Percentiles rank a stretch among this genome's conserved stretches.
Evolutionary conservation across 2,113 vertebrate species (phyloP).

Genomic region (Peucedramus taeniatus): DNA sequence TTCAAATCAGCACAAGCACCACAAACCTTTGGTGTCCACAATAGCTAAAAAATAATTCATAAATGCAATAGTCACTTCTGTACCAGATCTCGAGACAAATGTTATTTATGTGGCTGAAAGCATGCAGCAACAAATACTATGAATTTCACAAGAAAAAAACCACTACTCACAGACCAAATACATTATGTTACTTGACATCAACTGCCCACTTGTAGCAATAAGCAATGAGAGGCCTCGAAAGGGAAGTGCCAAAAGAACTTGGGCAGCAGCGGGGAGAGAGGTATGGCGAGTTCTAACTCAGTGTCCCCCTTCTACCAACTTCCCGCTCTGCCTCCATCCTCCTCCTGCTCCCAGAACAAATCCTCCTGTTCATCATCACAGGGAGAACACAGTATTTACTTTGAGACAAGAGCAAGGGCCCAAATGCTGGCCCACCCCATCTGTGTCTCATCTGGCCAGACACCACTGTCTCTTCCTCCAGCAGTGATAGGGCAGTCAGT

Average conservation of each 20-base stretch:
- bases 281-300: background rate
- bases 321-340: background rate
- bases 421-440: background rate
- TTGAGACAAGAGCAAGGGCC: background rate
- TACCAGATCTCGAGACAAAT: background rate
- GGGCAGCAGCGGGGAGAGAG: background rate
- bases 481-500: background rate
- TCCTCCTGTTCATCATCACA: background rate
- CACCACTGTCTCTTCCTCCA: background rate
- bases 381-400: background rate
- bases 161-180: background rate
- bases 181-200: background rate
- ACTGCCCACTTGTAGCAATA: background rate
- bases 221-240: rapidly evolving
- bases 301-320: background rate
- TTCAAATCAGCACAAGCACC: background rate
- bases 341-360: background rate
- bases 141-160: background rate
- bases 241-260: background rate
- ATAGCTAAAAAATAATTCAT: background rate
- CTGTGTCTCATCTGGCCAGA: background rate
- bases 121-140: background rate
- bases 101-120: background rate
- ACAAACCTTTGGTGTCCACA: background rate
- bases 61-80: background rate